Base-by-base conservation (phyloP, 1,140 invertebrate genomes). In the Melitaea cinxia region DNA sequence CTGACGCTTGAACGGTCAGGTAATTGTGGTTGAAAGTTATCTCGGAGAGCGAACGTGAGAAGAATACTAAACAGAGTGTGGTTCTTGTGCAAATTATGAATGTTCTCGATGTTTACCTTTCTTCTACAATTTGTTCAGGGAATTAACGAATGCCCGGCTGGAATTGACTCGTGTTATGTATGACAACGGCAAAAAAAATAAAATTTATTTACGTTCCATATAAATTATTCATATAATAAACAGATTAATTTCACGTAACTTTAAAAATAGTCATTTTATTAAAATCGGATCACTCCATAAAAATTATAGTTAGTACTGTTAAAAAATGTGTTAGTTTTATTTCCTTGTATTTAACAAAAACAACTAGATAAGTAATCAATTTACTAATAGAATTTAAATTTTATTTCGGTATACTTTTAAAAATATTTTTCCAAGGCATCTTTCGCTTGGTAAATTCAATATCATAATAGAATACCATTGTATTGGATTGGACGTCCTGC, bases 1-100 rank as follows among this genome's bases (percentile, higher is more conserved):
- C 85, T 89, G 88, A 89, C 89, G 89, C 85, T 82, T 91, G 89
- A 90, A 88, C 88, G 90, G 87, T 91, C 90, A 91, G 89, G 89
- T 91, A 87, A 91, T 91, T 91, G 89, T 90, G 85, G 85, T 77
- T 82, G 87, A 91, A 91, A 91, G 85, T 91, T 91, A 90, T 91
- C 89, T 91, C 88, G 85, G 83, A 87, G 83, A 83, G 79, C 73
- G 83, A 84, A 89, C 89, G 89, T 91, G 88, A 86, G 77, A 78
- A 75, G 84, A 88, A 91, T 91, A 83, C 82, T 75, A 83, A 89
- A 84, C 66, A 77, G 73, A 65, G 66, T 65, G 70, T 68, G 66
- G 72, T 66, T 78, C 75, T 78, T 78, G 73, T 73, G 77, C 80
- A 88, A 90, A 90, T 90, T 88, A 85, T 82, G 81, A 88, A 81